Conservation (phyloP, 2,113 vertebrate genomes). For the Pongo abelii region DNA sequence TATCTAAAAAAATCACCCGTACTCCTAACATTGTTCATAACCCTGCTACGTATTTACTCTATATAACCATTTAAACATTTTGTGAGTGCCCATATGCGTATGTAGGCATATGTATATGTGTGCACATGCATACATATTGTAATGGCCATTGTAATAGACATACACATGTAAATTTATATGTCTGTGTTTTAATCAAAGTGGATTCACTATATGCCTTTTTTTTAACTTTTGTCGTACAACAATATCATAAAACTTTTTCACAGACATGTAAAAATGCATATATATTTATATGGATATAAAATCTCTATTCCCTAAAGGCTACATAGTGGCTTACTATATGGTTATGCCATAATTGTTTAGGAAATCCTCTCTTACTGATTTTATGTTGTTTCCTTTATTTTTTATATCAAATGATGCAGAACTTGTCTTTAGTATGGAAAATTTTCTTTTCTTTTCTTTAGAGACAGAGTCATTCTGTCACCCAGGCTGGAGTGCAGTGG, state of each 20-base stretch:
- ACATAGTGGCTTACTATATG: not conserved
- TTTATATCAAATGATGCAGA: not conserved
- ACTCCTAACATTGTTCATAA: not conserved
- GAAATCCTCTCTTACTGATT: not conserved
- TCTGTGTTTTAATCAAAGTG: not conserved
- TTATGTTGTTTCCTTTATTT: not conserved
- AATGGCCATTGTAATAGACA: not conserved
- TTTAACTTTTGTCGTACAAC: not conserved
- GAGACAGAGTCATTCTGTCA: too few relatives aligned
- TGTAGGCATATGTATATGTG: not conserved
- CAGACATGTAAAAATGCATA: not conserved
- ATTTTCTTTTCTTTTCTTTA: not conserved
- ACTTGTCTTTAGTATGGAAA: not conserved
- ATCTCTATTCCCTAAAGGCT: not conserved
- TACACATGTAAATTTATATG: not conserved
- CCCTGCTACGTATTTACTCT: not conserved
- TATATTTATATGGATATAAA: not conserved
- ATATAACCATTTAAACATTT: not conserved
- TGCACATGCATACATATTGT: not conserved
- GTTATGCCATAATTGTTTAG: not conserved
- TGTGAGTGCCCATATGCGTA: not conserved
- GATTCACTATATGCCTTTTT: not conserved
- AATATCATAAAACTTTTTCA: not conserved
- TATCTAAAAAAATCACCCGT: not conserved
- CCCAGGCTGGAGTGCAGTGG: too few relatives aligned